A percentile compares a stretch with the other conserved stretches of the same genome.
Conservation (phyloP, 1,140 invertebrate species). For the Stenopsyche tienmushanensis region DNA sequence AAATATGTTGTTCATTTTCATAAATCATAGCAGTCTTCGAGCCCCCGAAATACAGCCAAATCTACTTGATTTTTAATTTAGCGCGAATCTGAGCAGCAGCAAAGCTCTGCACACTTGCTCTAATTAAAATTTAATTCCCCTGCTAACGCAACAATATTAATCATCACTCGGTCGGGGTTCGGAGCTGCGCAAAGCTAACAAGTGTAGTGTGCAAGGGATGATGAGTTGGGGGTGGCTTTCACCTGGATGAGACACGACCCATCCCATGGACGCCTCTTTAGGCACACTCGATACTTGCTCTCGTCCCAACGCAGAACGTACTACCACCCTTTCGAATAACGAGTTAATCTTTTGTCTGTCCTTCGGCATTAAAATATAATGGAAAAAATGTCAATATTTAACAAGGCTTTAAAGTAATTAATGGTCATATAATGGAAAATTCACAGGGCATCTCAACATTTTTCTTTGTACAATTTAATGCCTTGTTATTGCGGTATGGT, state of each 20-base stretch:
- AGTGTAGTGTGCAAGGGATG: not conserved
- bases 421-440: too few species aligned
- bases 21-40: not conserved
- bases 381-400: too few species aligned
- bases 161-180: not conserved
- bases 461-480: too few species aligned
- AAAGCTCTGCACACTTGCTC: not conserved
- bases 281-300: not conserved
- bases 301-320: not conserved
- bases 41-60: not conserved
- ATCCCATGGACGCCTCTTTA: not conserved
- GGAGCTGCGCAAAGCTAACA: not conserved
- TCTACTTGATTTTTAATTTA: not conserved
- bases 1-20: too few species aligned
- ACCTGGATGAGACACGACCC: too few species aligned
- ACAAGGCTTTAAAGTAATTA: too few species aligned
- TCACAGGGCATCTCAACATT: too few species aligned
- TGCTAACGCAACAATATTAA: not conserved
- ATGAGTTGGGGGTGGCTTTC: not conserved
- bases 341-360: not conserved
- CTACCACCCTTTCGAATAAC: not conserved
- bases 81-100: not conserved
- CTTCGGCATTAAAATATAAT: too few species aligned
- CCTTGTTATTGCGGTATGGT: too few species aligned
- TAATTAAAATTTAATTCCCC: slow-evolving; percentile 16